Conservation (phyloP, 2,113 vertebrate species). For the Brevimyrus niger region DNA sequence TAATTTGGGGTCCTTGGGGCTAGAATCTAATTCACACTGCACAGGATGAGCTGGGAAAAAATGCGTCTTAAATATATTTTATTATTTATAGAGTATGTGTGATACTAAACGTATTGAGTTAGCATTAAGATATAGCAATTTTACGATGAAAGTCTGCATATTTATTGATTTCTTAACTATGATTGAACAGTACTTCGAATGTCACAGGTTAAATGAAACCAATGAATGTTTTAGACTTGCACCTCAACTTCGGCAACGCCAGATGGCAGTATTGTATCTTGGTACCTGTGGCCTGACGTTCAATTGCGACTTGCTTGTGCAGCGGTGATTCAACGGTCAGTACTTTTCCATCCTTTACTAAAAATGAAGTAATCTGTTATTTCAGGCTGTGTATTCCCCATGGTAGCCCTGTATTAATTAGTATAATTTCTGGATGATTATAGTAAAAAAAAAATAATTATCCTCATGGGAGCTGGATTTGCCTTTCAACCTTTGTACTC, state of each 20-base stretch:
- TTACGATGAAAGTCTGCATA: background rate
- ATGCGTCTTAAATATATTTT: background rate
- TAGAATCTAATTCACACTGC: background rate
- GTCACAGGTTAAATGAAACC: background rate
- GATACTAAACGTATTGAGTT: background rate
- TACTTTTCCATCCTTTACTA: constrained; percentile 1
- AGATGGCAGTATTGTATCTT: constrained; percentile 24
- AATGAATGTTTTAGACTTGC: background rate
- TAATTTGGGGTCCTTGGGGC: background rate
- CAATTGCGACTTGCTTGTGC: background rate
- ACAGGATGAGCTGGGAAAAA: background rate
- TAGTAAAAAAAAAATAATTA: background rate
- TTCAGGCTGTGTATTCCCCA: background rate
- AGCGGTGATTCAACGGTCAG: background rate
- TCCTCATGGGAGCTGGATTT: background rate
- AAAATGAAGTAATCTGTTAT: background rate
- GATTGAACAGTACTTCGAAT: background rate
- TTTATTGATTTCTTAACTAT: background rate
- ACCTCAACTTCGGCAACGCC: background rate
- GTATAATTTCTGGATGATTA: background rate
- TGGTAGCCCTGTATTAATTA: background rate
- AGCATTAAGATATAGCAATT: background rate
- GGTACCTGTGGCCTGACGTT: background rate
- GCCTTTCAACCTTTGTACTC: background rate
- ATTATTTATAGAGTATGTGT: background rate